These are phyloP conservation scores for Ctenosaura bakeri DNA, from an alignment of 2,797 vertebrate species.

Conservation along the genomic window DNA sequence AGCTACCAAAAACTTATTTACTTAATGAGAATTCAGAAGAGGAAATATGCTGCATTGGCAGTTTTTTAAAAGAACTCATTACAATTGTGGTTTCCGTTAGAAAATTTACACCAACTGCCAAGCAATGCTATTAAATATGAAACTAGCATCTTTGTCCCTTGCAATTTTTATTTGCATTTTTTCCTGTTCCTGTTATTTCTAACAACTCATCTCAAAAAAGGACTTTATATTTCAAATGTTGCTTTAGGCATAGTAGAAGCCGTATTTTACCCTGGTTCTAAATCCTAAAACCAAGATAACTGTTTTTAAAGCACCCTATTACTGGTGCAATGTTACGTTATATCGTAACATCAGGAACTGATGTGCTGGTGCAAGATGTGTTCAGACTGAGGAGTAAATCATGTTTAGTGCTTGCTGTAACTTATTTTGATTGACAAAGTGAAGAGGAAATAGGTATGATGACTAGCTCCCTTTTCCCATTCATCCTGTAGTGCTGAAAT, in stretches of 20 bases:
- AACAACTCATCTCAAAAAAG: neutral
- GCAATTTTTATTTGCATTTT: neutral
- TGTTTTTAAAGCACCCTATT: neutral
- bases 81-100: neutral
- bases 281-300: neutral
- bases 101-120: neutral
- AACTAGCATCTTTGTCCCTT: neutral
- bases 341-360: neutral
- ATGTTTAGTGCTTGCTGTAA: neutral
- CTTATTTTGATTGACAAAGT: neutral
- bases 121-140: neutral
- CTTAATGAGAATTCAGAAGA: neutral
- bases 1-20: neutral
- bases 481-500: neutral
- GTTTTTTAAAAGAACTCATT: neutral
- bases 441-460: neutral
- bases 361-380: neutral
- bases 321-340: neutral
- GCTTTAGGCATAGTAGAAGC: neutral
- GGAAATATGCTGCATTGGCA: neutral
- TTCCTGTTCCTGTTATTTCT: neutral
- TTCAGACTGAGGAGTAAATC: neutral
- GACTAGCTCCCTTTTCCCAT: neutral
- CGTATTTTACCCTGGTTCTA: neutral
- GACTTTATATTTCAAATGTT: neutral